These are phyloP conservation scores for Drosophila tsacasi DNA, from an alignment of 1,140 invertebrate genomes.

Conservation along the genomic window DNA sequence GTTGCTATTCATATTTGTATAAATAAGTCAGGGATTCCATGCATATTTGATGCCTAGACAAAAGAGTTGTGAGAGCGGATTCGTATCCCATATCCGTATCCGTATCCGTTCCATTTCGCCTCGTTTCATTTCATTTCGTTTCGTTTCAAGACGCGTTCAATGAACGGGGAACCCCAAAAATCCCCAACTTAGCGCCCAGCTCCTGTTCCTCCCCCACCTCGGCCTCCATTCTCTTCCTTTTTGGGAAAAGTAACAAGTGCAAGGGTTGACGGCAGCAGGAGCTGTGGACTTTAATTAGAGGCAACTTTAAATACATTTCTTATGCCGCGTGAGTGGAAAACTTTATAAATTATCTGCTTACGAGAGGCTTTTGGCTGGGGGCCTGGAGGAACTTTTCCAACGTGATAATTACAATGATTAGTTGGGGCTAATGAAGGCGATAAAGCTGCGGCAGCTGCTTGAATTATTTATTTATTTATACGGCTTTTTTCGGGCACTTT, in stretches of 20 bases:
- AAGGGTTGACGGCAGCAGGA: conserved; percentile 21
- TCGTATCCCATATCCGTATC: conserved; percentile 38
- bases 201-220: neutral
- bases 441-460: neutral
- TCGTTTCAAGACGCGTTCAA: conserved; percentile 55
- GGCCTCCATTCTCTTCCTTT: neutral
- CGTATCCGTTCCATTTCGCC: conserved; percentile 40
- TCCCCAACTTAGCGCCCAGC: neutral
- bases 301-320: conserved; percentile 68
- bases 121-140: conserved; percentile 18
- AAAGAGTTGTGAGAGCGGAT: conserved; percentile 69
- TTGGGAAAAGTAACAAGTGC: conserved; percentile 41
- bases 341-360: conserved; percentile 45
- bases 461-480: neutral
- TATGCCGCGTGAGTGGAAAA: conserved; percentile 50
- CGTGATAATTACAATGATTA: conserved; percentile 22
- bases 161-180: conserved; percentile 41
- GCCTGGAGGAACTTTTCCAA: neutral
- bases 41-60: conserved; percentile 79
- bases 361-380: neutral
- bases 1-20: conserved; percentile 83
- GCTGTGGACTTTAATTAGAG: conserved; percentile 63
- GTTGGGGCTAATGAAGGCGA: conserved; percentile 10
- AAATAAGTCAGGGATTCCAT: conserved; percentile 77
- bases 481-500: neutral